Base-by-base conservation (phyloP, 2,888 invertebrate species). In the Acanthosepion lycidas region DNA sequence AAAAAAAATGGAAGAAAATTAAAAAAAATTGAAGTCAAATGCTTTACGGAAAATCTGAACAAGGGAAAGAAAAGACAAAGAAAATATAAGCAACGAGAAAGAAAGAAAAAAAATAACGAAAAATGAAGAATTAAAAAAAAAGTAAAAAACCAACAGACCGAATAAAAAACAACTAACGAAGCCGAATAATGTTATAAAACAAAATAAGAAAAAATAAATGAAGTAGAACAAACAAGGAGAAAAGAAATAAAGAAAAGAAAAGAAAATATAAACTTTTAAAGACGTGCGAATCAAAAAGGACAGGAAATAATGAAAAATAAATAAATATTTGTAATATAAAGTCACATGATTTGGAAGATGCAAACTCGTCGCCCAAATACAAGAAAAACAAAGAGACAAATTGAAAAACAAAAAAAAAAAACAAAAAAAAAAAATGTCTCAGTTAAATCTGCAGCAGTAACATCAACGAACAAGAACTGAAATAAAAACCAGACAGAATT, bases 171-270 rank as follows among this genome's bases (percentile, higher is more conserved):
- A 12, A 28, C 6, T 18, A 4, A 55, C 15, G 20, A 20, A 4
- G 15, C 15, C 6, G 20, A 20, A 55, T 8, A 20, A 20, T 18
- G 18, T 55, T 15, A 55, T 18, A 18, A 15, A 55, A 55, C 2
- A 55, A 15, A 55, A 55, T 18, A n/a, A 12, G 64, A 26, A 28
- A 26, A 28, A n/a, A 8, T 6, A 26, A 2, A 28, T 18, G 28
- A 26, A 12, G 28, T 28, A 9, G 0, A n/a, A n/a, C 8, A 1
- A n/a, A n/a, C 8, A 28, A 0, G 9, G 8, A 78, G 23, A 6
- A n/a, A 12, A 12, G 1, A 26, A 28, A 0, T 0, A 3, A 28
- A 23, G 3, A n/a, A 33, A 33, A 5, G 18, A n/a, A n/a, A n/a
- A n/a, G n/a, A 78, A n/a, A 8, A 23, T 1, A 23, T 26, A 6